Conservation (phyloP, 2,113 vertebrate species). For the Aix galericulata region DNA sequence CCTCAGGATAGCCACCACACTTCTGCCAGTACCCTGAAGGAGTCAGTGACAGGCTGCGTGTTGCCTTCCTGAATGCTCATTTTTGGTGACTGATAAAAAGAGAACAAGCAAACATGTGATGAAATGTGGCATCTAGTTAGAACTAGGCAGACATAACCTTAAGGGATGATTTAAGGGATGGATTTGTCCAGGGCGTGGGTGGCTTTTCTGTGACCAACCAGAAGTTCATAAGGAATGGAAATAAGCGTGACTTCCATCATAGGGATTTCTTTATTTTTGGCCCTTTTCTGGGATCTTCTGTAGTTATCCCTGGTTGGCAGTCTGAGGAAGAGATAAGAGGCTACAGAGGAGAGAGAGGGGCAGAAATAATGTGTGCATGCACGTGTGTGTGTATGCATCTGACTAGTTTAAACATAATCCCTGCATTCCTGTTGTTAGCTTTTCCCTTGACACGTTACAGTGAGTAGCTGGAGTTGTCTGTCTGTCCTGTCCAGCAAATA, state of each 20-base stretch:
- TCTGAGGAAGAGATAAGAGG: constrained; percentile 9
- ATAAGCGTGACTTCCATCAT: not conserved
- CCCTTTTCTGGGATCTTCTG: constrained; percentile 9
- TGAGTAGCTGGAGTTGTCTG: not conserved
- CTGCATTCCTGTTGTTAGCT: not conserved
- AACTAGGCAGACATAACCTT: not conserved
- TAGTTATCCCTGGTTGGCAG: not conserved
- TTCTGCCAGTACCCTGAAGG: not conserved
- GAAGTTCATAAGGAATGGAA: not conserved
- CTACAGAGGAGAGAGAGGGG: not conserved
- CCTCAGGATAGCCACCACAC: not conserved
- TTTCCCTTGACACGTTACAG: not conserved
- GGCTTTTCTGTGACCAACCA: not conserved
- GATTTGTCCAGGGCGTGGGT: not conserved
- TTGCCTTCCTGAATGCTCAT: not conserved
- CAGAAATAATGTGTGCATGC: not conserved
- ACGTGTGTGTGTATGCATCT: not conserved
- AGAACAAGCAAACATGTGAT: not conserved
- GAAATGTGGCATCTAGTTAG: not conserved
- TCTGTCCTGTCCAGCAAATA: not conserved
- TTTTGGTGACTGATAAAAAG: not conserved
- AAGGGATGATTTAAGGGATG: not conserved
- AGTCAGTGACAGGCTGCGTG: not conserved
- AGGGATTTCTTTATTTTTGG: not conserved
- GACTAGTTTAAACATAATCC: not conserved